Base-by-base conservation (phyloP, 2,113 vertebrate genomes). In the Aleadryas rufinucha region DNA sequence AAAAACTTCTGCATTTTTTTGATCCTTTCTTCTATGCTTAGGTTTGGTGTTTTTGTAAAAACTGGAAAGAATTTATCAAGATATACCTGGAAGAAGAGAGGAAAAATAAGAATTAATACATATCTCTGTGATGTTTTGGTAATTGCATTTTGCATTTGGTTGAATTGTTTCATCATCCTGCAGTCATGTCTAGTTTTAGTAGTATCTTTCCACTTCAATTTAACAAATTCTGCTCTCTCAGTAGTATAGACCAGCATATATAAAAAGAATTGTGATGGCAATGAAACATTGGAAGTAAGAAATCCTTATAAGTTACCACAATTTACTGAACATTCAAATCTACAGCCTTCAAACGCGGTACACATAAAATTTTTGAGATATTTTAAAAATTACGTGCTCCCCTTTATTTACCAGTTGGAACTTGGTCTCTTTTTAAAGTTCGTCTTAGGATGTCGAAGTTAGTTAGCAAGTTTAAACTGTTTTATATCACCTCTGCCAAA, bases 1-100 rank as follows among this genome's bases (percentile, higher is more conserved):
- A 97, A 98, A 93, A 98, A 98, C 6, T 31, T 96, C 68, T 98
- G 97, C 98, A 98, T 98, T 70, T 91, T 41, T 93, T 95, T 97
- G 76, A 98, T 91, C 54, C 89, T 97, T 17, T 92, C 95, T 88
- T 69, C 87, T 63, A 98, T 71, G 53, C 45, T 93, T 12, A 19
- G 13, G 2, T 0, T 24, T 39, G 5, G 26, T 60, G 59, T 7
- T 97, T 95, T 95, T 53, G 61, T 7, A 28, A 52, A 1, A 28
- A 31, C 1, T 44, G 96, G 82, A 63, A 98, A 98, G 96, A 97
- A 98, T 61, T 75, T 96, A 23, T 97, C 90, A 23, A 98, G 97
- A 70, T 98, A 98, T 26, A 2, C 7, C 98, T 98, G 35, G 57
- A 93, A 57, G 22, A 72, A 80, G 30, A 87, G 68, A 92, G 61